phyloP scores from a whole-genome alignment of 1,140 invertebrate genomes.

The Caenorhabditis briggsae region DNA sequence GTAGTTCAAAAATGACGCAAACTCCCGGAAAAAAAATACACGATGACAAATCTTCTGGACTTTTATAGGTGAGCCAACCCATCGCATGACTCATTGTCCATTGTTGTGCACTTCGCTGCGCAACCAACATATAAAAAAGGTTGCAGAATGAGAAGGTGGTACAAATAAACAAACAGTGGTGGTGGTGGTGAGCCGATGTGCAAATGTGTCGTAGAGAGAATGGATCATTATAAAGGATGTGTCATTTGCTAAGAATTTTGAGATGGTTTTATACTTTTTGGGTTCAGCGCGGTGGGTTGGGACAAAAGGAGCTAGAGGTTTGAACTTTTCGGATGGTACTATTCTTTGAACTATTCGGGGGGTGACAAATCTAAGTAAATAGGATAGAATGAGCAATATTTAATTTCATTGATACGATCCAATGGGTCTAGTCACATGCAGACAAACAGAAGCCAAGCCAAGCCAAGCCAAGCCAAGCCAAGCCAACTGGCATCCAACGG shows the following conservation, averaged over 20 bases:
- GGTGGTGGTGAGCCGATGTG: neutral
- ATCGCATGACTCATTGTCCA: slow-evolving; percentile 9
- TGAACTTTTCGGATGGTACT: neutral
- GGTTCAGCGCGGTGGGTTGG: neutral
- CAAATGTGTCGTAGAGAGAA: neutral
- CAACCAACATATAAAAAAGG: neutral
- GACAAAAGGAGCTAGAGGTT: neutral
- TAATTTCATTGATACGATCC: no score
- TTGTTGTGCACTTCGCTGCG: neutral
- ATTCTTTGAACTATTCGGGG: neutral
- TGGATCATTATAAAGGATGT: neutral
- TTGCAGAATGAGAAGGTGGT: neutral
- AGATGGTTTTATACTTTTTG: neutral
- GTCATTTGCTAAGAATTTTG: neutral
- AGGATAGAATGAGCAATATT: neutral
- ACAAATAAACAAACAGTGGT: slow-evolving; percentile 9
- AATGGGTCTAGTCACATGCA: no score
- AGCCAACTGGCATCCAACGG: no score
- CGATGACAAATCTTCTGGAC: neutral
- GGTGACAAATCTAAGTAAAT: neutral
- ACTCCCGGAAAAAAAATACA: neutral
- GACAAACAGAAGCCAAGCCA: no score
- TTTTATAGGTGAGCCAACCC: neutral
- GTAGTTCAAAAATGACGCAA: neutral
- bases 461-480: no score